These are phyloP conservation scores for Lasioglossum morio DNA, from an alignment of 2,888 invertebrate species.

Conservation along the genomic window DNA sequence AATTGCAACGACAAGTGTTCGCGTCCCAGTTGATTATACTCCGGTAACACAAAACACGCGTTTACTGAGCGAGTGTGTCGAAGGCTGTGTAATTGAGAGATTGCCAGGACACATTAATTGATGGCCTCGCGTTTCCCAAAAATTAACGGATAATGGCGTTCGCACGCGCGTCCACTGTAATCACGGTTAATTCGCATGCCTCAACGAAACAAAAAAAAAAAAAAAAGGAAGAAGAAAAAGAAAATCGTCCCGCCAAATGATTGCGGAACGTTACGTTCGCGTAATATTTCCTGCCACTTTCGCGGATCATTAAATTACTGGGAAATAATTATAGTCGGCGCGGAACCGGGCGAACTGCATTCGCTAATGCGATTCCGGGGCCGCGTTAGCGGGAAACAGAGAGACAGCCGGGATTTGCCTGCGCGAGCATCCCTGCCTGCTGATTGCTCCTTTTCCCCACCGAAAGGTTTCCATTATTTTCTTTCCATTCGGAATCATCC, in stretches of 20 bases:
- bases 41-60: background rate
- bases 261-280: background rate
- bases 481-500: background rate
- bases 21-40: background rate
- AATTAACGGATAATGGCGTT: background rate
- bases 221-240: background rate
- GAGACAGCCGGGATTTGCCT: background rate
- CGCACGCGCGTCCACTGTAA: background rate
- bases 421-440: background rate
- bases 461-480: background rate
- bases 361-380: background rate
- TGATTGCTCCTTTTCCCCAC: background rate
- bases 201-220: background rate
- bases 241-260: background rate
- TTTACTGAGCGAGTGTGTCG: background rate
- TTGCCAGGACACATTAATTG: background rate
- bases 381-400: background rate
- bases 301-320: constrained; percentile 16
- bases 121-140: background rate
- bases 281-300: constrained; percentile 9
- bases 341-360: constrained; percentile 6
- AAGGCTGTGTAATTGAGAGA: background rate
- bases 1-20: background rate
- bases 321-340: constrained; percentile 13
- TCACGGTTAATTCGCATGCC: background rate